A percentile compares a stretch with the other conserved stretches of the same genome.
Evolutionary conservation across 2,113 vertebrate genomes (phyloP).

Genomic region (Edolisoma coerulescens): DNA sequence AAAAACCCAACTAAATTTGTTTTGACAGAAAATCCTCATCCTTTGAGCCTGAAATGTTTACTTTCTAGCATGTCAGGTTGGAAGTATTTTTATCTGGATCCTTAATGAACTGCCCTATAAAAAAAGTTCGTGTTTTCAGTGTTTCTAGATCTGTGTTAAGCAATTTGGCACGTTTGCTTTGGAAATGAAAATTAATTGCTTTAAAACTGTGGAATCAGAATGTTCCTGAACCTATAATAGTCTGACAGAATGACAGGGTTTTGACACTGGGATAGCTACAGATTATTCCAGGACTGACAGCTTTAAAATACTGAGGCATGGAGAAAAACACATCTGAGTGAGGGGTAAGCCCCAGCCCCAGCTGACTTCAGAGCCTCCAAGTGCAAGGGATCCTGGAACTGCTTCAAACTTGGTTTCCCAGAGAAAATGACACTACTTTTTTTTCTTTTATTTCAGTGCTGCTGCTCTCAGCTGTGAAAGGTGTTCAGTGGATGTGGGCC

Average conservation of each 20-base stretch:
- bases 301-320: background rate
- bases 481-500: background rate
- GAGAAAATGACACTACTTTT: background rate
- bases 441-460: background rate
- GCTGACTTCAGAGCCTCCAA: background rate
- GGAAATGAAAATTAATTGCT: background rate
- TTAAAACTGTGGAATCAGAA: background rate
- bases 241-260: background rate
- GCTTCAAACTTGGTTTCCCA: background rate
- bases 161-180: background rate
- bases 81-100: background rate
- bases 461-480: background rate
- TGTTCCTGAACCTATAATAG: background rate
- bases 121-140: background rate
- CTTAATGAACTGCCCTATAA: background rate
- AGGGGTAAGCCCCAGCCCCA: background rate
- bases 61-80: background rate
- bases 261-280: background rate
- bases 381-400: background rate
- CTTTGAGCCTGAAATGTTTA: background rate
- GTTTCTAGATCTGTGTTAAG: background rate
- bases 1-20: background rate
- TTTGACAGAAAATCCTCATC: background rate
- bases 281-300: background rate
- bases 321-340: background rate